phyloP scores from a whole-genome alignment of 2,888 invertebrate genomes.

The Busseola fusca region DNA sequence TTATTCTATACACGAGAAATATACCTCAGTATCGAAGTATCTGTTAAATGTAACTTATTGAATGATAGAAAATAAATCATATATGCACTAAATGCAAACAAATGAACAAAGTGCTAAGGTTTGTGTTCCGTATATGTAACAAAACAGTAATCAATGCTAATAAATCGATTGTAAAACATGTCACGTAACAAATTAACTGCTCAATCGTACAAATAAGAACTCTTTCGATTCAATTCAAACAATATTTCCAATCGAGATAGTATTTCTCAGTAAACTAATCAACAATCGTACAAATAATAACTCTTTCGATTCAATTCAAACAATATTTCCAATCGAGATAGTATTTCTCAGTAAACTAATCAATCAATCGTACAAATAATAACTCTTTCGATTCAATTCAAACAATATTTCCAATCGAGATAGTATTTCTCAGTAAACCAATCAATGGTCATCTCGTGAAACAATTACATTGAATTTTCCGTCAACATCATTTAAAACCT shows the following conservation, averaged over 20 bases:
- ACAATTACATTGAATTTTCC: conserved; percentile 62
- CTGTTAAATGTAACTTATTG: conserved; percentile 5
- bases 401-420: conserved; percentile 8
- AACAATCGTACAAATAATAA: conserved; percentile 24
- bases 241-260: not conserved
- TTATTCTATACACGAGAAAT: not conserved
- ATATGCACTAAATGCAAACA: conserved; percentile 3
- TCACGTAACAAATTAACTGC: conserved; percentile 22
- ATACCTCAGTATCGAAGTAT: not conserved
- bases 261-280: too few relatives aligned
- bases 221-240: conserved; percentile 16
- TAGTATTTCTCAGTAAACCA: conserved; percentile 27
- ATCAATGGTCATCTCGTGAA: conserved; percentile 50
- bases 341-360: too few relatives aligned
- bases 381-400: conserved; percentile 18
- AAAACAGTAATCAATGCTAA: conserved; percentile 21
- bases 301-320: conserved; percentile 19
- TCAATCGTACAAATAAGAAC: conserved; percentile 26
- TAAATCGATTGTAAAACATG: conserved; percentile 13
- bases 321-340: conserved; percentile 3
- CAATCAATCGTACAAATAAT: conserved; percentile 31
- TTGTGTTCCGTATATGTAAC: conserved; percentile 8
- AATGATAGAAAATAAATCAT: conserved; percentile 16
- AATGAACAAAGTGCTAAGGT: conserved; percentile 16
- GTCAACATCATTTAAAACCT: conserved; percentile 62